These are phyloP conservation scores for Salminus brasiliensis DNA, from an alignment of 2,113 vertebrate species.

Conservation along the genomic window DNA sequence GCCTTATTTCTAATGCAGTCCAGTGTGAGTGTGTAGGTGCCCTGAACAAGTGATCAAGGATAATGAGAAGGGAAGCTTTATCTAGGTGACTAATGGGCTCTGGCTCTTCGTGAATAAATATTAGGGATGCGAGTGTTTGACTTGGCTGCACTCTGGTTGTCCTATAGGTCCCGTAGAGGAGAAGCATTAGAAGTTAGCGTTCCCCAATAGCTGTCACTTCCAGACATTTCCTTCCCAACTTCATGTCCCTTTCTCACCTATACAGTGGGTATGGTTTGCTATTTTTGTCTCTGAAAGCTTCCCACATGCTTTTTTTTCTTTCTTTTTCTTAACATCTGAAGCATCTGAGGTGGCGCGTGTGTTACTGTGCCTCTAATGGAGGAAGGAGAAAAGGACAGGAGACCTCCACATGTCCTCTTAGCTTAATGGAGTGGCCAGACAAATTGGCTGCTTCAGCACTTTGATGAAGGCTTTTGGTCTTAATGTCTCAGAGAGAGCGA, in stretches of 20 bases:
- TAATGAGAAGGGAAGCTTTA: slow-evolving; percentile 48
- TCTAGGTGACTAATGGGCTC: slow-evolving; percentile 61
- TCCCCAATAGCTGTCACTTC: background rate
- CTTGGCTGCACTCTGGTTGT: slow-evolving; percentile 49
- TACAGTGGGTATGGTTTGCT: background rate
- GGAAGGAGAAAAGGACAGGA: slow-evolving; percentile 31
- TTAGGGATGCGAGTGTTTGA: slow-evolving; percentile 54
- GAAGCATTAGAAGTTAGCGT: background rate
- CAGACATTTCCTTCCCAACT: background rate
- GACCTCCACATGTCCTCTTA: slow-evolving; percentile 40
- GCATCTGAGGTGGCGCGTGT: background rate
- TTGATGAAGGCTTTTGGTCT: slow-evolving; percentile 21
- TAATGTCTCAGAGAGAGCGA: slow-evolving; percentile 52
- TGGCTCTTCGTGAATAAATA: slow-evolving; percentile 65
- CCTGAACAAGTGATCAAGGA: slow-evolving; percentile 43
- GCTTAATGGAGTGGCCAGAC: slow-evolving; percentile 63
- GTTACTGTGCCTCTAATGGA: slow-evolving; percentile 19
- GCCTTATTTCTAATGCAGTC: background rate
- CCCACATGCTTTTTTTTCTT: too few species aligned
- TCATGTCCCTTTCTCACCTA: background rate
- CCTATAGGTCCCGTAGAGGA: slow-evolving; percentile 35
- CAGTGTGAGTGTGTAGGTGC: slow-evolving; percentile 29
- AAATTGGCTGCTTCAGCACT: slow-evolving; percentile 41
- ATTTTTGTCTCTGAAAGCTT: slow-evolving; percentile 16
- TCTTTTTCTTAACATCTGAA: slow-evolving; percentile 7